Evolutionary conservation across 2,797 vertebrate genomes (phyloP).

Genomic region (Hoplostethus mediterraneus): DNA sequence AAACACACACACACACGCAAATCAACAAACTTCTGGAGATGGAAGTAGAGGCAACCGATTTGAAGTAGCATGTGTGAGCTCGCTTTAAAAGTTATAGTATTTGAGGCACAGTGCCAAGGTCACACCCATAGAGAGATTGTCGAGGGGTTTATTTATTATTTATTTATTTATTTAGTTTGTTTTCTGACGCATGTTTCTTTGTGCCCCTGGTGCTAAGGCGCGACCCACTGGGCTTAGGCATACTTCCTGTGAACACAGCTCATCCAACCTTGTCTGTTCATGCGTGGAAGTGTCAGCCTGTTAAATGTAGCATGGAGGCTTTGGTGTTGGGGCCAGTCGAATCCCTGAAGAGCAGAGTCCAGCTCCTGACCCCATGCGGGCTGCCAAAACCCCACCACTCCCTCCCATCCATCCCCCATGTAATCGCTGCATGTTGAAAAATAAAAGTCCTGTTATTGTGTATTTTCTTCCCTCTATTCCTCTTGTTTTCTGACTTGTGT

Average conservation of each 20-base stretch:
- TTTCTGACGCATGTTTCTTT: slow-evolving; percentile 47
- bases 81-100: slow-evolving; percentile 25
- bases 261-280: slow-evolving; percentile 66
- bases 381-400: slow-evolving; percentile 44
- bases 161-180: slow-evolving; percentile 42
- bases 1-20: too few relatives aligned
- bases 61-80: not conserved
- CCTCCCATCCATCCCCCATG: not conserved
- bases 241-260: slow-evolving; percentile 71
- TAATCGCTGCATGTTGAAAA: slow-evolving; percentile 19
- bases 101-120: slow-evolving; percentile 12
- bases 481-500: slow-evolving; percentile 35
- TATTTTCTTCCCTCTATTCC: slow-evolving; percentile 9
- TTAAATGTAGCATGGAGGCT: slow-evolving; percentile 76
- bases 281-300: slow-evolving; percentile 67
- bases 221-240: slow-evolving; percentile 55
- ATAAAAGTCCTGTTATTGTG: slow-evolving; percentile 22
- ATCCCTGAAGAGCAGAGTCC: slow-evolving; percentile 49
- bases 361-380: slow-evolving; percentile 55
- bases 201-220: slow-evolving; percentile 58
- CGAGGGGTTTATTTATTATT: slow-evolving; percentile 55
- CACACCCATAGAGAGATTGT: slow-evolving; percentile 33
- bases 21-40: not conserved
- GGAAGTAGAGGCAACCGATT: not conserved
- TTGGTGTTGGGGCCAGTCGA: slow-evolving; percentile 51